These are phyloP conservation scores for Cyanoliseus patagonus DNA, from an alignment of 2,113 vertebrate genomes.

Conservation along the genomic window DNA sequence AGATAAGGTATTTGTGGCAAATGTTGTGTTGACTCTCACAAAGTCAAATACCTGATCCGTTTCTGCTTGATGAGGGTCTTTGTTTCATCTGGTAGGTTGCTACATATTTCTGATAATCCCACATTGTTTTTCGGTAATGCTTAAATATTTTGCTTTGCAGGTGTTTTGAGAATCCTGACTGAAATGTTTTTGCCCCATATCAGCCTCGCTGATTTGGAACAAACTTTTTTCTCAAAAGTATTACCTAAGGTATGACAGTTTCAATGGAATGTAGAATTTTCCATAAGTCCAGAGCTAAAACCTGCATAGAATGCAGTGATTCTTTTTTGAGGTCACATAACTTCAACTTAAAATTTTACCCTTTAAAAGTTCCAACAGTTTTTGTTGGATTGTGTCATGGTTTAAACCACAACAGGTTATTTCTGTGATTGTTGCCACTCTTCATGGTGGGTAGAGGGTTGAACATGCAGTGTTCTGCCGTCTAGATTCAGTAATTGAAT, in stretches of 20 bases:
- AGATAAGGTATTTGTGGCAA: background rate
- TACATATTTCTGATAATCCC: background rate
- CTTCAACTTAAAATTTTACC: background rate
- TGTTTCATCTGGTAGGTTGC: background rate
- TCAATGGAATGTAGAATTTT: background rate
- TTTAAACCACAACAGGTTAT: background rate
- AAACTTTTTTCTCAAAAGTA: constrained; percentile 85
- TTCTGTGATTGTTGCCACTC: background rate
- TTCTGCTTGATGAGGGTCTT: background rate
- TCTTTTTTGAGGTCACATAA: background rate
- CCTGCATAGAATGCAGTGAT: background rate
- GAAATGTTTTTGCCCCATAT: constrained; percentile 93
- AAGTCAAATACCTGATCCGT: background rate
- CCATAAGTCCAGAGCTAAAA: background rate
- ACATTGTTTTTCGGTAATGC: background rate
- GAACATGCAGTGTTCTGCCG: background rate
- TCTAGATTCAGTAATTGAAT: background rate
- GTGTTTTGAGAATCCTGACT: constrained; percentile 85
- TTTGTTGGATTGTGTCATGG: background rate
- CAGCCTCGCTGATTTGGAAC: constrained; percentile 80
- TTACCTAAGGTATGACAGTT: constrained; percentile 85
- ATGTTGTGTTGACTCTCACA: background rate
- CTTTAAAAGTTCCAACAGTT: background rate
- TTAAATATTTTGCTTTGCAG: constrained; percentile 69
- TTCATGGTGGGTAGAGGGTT: background rate